A percentile compares a stretch with the other conserved stretches of the same genome.
Conservation (phyloP, 2,888 invertebrate genomes). For the Arenicola marina region DNA sequence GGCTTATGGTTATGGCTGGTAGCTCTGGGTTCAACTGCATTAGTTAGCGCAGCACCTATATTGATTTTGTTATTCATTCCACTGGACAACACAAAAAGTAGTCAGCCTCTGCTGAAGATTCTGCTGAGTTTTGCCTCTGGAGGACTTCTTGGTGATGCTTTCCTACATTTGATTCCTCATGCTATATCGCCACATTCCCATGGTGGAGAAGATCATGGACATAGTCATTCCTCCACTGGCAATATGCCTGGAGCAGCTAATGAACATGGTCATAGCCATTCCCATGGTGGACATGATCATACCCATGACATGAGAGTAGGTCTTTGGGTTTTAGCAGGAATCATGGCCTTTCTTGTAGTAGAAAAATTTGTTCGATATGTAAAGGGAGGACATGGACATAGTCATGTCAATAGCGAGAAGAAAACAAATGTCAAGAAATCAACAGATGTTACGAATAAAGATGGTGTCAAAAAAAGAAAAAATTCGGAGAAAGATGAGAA, state of each 20-base stretch:
- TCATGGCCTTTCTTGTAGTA: conserved; percentile 87
- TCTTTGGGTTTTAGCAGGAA: conserved; percentile 90
- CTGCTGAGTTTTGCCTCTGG: conserved; percentile 63
- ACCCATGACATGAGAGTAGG: conserved; percentile 87
- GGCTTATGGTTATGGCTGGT: conserved; percentile 71
- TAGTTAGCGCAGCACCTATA: conserved; percentile 95
- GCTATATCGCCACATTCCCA: conserved; percentile 70
- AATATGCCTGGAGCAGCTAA: conserved; percentile 62
- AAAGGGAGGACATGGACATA: conserved; percentile 81
- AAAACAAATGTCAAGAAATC: conserved; percentile 4
- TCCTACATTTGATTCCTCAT: conserved; percentile 97
- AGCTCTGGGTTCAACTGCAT: conserved; percentile 85
- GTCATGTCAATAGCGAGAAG: conserved; percentile 63
- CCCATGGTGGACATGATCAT: conserved; percentile 34
- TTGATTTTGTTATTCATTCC: conserved; percentile 91
- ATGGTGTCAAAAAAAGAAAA: conserved; percentile 15
- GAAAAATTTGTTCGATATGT: conserved; percentile 78
- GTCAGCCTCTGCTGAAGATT: conserved; percentile 85
- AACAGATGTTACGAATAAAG: neutral
- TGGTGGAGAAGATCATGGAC: conserved; percentile 64
- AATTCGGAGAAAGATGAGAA: conserved; percentile 28
- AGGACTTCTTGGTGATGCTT: conserved; percentile 96
- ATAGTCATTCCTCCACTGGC: conserved; percentile 63
- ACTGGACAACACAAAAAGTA: conserved; percentile 74
- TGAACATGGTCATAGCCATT: conserved; percentile 67